Percentiles rank a stretch among this genome's conserved stretches.
phyloP scores from a whole-genome alignment of 2,888 invertebrate genomes.

The Ptychoptera contaminata region DNA sequence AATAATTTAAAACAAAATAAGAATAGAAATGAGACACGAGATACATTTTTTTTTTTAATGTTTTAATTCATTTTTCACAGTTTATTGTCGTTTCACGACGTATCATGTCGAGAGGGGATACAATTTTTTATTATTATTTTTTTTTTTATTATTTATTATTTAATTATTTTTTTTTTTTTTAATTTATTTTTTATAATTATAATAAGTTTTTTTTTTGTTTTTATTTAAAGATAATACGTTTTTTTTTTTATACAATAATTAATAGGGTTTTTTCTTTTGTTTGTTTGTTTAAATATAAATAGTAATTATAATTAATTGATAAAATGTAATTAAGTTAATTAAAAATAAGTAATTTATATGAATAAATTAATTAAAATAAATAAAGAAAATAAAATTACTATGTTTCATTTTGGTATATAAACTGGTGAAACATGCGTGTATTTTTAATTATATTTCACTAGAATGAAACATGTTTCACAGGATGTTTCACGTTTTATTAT shows the following conservation, averaged over 20 bases:
- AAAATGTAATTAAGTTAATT: too few species aligned
- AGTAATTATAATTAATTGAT: too few species aligned
- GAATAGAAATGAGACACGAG: too few species aligned
- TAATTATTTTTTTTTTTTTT: slow-evolving; percentile 9
- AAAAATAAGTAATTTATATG: too few species aligned
- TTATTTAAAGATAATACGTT: not conserved
- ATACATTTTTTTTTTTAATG: not conserved
- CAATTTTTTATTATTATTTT: slow-evolving; percentile 14
- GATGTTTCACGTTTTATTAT: too few species aligned
- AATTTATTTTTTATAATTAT: slow-evolving; percentile 4
- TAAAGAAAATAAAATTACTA: too few species aligned
- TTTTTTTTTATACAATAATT: not conserved
- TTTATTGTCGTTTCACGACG: slow-evolving; percentile 34
- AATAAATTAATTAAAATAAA: too few species aligned
- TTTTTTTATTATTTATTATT: slow-evolving; percentile 13
- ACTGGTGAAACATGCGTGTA: too few species aligned
- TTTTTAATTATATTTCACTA: too few species aligned
- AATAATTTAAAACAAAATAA: too few species aligned
- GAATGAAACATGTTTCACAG: too few species aligned
- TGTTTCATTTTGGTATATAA: too few species aligned
- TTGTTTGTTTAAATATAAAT: not conserved
- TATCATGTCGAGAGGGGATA: slow-evolving; percentile 29
- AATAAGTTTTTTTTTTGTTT: slow-evolving; percentile 4
- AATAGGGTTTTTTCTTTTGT: not conserved
- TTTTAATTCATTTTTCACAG: slow-evolving; percentile 23